Conservation (phyloP, 1,140 invertebrate genomes). For the Dolichoris vasculosae region DNA sequence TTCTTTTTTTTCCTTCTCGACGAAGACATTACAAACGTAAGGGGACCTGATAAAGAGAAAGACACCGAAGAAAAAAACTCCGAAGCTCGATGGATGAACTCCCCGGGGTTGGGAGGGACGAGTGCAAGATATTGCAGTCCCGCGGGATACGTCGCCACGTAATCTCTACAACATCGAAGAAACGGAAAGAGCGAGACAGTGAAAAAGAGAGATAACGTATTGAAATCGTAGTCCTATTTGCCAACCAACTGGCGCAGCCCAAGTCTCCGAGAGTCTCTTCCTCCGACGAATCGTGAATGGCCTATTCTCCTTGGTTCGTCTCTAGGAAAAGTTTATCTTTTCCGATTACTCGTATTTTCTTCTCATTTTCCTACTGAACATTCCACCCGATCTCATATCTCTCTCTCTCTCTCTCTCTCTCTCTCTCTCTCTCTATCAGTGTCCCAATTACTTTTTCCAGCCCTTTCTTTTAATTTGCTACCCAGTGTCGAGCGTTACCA, state of each 20-base stretch:
- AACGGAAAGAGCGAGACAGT: slow-evolving; percentile 1
- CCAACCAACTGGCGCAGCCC: neutral
- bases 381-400: neutral
- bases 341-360: slow-evolving; percentile 63
- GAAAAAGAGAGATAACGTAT: slow-evolving; percentile 60
- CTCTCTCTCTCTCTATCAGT: too few species aligned
- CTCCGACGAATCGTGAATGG: slow-evolving; percentile 62
- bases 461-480: slow-evolving; percentile 59
- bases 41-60: neutral
- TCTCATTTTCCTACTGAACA: neutral
- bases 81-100: slow-evolving; percentile 27
- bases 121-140: slow-evolving; percentile 75
- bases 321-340: slow-evolving; percentile 71
- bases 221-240: slow-evolving; percentile 68
- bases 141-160: slow-evolving; percentile 72
- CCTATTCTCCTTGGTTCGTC: slow-evolving; percentile 72
- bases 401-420: too few species aligned
- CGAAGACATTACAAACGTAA: slow-evolving; percentile 28
- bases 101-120: slow-evolving; percentile 56
- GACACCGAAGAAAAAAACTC: slow-evolving; percentile 17
- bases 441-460: slow-evolving; percentile 7
- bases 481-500: slow-evolving; percentile 42
- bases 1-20: slow-evolving; percentile 52
- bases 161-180: slow-evolving; percentile 70
- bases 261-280: slow-evolving; percentile 19